phyloP scores from a whole-genome alignment of 1,140 invertebrate genomes.

The Macrocentrus cingulum region DNA sequence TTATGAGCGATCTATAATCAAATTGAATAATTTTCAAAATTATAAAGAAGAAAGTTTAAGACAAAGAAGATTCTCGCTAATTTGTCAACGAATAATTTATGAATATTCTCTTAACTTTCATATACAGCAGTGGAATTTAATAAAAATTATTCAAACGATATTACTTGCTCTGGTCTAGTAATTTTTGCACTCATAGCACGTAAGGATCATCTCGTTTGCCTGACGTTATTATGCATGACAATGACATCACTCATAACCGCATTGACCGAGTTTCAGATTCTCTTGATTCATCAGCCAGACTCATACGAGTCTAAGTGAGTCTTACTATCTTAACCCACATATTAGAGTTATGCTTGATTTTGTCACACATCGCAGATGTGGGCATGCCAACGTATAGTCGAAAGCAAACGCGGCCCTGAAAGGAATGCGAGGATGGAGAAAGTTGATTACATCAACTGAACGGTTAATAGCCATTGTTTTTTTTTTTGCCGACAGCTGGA shows the following conservation, averaged over 20 bases:
- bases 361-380: no score
- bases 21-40: not conserved
- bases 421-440: slow-evolving; percentile 11
- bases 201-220: not conserved
- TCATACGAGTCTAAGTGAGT: not conserved
- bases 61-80: not conserved
- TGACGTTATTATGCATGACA: slow-evolving; percentile 1
- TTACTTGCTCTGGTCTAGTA: no score
- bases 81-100: no score
- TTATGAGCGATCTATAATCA: no score
- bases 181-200: no score
- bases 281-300: not conserved
- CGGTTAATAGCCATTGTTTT: not conserved
- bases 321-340: not conserved
- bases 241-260: slow-evolving; percentile 6
- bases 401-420: not conserved
- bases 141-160: no score
- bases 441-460: slow-evolving; percentile 16
- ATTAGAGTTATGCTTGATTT: no score
- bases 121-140: no score
- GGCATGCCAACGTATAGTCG: no score
- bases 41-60: not conserved
- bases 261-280: slow-evolving; percentile 3
- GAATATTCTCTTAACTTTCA: no score
- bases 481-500: no score